phyloP scores from a whole-genome alignment of 2,888 invertebrate genomes.

The Napeogenes inachia region DNA sequence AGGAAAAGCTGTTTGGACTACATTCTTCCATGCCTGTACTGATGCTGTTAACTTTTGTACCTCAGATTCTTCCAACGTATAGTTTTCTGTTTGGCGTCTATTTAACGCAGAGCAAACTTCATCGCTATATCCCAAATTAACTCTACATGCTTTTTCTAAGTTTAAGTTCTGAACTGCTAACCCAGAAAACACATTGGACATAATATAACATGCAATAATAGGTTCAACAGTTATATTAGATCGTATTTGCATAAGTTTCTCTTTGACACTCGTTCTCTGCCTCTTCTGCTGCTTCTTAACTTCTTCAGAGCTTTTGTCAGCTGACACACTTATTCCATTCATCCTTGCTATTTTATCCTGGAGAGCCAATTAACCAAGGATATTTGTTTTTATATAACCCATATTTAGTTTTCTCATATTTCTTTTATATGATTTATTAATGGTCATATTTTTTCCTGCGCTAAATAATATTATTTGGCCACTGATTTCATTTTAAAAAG shows the following conservation, averaged over 20 bases:
- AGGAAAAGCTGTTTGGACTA: slow-evolving; percentile 76
- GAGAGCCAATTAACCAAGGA: slow-evolving; percentile 15
- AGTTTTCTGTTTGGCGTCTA: slow-evolving; percentile 83
- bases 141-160: slow-evolving; percentile 90
- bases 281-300: slow-evolving; percentile 49
- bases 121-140: slow-evolving; percentile 85
- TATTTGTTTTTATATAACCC: slow-evolving; percentile 35
- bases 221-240: slow-evolving; percentile 83
- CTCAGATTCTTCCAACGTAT: slow-evolving; percentile 80
- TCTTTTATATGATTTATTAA: slow-evolving; percentile 15
- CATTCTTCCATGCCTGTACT: slow-evolving; percentile 77
- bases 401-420: slow-evolving; percentile 38
- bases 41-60: slow-evolving; percentile 79
- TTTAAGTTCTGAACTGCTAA: slow-evolving; percentile 90
- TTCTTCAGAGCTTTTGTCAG: slow-evolving; percentile 53
- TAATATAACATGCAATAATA: slow-evolving; percentile 81
- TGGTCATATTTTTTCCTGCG: slow-evolving; percentile 11
- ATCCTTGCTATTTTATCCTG: slow-evolving; percentile 41
- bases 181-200: slow-evolving; percentile 83
- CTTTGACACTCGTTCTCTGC: slow-evolving; percentile 51
- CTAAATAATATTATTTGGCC: slow-evolving; percentile 7
- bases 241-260: slow-evolving; percentile 71
- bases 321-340: slow-evolving; percentile 62
- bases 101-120: slow-evolving; percentile 86
- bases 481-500: slow-evolving; percentile 15